Base-by-base conservation (phyloP, 1,140 invertebrate species). In the Nasonia vitripennis region DNA sequence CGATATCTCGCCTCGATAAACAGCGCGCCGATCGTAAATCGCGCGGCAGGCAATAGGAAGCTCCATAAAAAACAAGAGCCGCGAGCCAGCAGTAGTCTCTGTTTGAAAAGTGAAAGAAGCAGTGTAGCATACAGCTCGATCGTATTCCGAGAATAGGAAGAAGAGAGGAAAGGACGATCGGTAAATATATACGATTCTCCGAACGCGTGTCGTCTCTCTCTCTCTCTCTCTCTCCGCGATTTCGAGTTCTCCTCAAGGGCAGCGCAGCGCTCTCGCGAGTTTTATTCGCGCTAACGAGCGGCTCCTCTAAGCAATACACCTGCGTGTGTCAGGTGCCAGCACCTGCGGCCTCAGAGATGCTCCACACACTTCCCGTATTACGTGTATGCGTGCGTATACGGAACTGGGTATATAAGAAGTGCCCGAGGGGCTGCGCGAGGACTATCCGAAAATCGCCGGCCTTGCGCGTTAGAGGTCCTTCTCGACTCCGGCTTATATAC, bases 291-390 rank as follows among this genome's bases (percentile, higher is more conserved):
- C 48, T 83, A 85, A 78, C 45, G 83, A 41, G 37, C 27, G 48
- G 73, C 55, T 17, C 5, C 51, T 55, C 51, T 62, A 62, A 45
- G 75, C 73, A 27, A 17, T 23, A 62, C 75, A 73, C 73, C 68
- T 84, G 73, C 37, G 27, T 55, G 27, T 55, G 37, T 81, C 86
- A 86, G 84, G 87, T 86, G 87, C 87, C 78, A 20, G 77, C 79
- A 82, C 75, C 82, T 84, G 81, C 85, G 84, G 20, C 78, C 78
- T 1, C 37, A 27, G 34, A 37, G 55, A 17, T 62, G 55, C 55
- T 62, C 55, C 20, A 62, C 17, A 62, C 55, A 62, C 55, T 62
- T 62, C 55, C 55, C 55, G 55, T 62, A 62, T 62, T 62, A 62
- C 55, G 55, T 62, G 3, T 17, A 14, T 27, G 27, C 55, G 55